These are phyloP conservation scores for Meles meles DNA, from an alignment of 2,113 vertebrate species.

Conservation along the genomic window DNA sequence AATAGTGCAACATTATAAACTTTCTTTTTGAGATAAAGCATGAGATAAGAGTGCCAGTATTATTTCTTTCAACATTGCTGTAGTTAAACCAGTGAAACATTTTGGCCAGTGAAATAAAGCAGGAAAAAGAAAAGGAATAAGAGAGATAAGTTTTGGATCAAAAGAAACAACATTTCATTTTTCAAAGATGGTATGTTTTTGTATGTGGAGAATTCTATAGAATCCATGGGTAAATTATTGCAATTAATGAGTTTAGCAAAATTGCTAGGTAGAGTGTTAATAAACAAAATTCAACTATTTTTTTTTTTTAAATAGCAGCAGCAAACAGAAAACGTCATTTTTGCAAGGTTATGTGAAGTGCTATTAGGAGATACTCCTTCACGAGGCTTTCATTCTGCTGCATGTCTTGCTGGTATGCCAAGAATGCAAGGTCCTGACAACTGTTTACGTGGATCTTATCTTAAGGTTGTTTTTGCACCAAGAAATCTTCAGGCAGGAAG, in stretches of 20 bases:
- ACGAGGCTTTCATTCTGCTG: neutral
- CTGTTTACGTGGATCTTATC: neutral
- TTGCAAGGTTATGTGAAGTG: neutral
- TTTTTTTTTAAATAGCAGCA: neutral
- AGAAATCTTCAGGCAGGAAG: neutral
- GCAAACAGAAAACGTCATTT: neutral
- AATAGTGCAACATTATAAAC: neutral
- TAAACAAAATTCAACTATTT: neutral
- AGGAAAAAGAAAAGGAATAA: neutral
- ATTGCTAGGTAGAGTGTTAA: neutral
- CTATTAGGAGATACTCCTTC: neutral
- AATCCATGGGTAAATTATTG: neutral
- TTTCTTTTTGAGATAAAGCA: neutral
- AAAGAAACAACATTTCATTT: neutral
- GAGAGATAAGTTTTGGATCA: neutral
- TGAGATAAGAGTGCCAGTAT: neutral
- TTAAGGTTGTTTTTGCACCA: neutral
- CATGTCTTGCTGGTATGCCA: neutral
- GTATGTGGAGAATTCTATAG: neutral
- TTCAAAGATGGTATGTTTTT: neutral
- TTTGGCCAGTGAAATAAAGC: neutral
- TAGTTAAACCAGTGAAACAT: neutral
- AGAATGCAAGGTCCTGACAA: neutral
- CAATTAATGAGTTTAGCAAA: conserved; percentile 2
- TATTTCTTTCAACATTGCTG: neutral